Conservation (phyloP, 2,113 vertebrate genomes). For the Rostratula benghalensis region DNA sequence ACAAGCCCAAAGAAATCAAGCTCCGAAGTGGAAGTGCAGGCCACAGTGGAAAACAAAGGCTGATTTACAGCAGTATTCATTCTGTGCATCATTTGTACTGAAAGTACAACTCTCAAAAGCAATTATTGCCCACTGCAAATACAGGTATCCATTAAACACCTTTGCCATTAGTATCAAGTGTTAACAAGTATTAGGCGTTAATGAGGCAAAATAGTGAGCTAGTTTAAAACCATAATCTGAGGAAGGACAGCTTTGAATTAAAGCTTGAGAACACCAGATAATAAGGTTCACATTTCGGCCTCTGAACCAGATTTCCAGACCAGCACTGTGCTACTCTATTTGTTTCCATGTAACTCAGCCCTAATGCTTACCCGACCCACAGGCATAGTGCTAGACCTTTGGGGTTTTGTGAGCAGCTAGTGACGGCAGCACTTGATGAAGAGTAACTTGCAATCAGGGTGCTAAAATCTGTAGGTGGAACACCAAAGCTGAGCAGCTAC, state of each 20-base stretch:
- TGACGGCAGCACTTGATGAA: neutral
- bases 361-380: neutral
- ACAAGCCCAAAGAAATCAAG: neutral
- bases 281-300: neutral
- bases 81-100: neutral
- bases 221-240: neutral
- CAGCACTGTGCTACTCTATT: neutral
- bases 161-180: neutral
- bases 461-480: neutral
- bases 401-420: neutral
- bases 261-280: neutral
- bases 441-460: neutral
- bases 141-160: neutral
- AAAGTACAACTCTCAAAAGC: neutral
- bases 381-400: rapidly evolving
- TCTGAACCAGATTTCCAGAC: neutral
- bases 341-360: neutral
- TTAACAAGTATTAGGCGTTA: neutral
- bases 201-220: neutral
- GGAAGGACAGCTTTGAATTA: neutral
- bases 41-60: neutral
- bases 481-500: neutral
- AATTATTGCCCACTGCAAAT: neutral
- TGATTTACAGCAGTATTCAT: neutral
- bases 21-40: neutral